These are phyloP conservation scores for Rhabdornis inornatus DNA, from an alignment of 2,113 vertebrate genomes.

Conservation along the genomic window DNA sequence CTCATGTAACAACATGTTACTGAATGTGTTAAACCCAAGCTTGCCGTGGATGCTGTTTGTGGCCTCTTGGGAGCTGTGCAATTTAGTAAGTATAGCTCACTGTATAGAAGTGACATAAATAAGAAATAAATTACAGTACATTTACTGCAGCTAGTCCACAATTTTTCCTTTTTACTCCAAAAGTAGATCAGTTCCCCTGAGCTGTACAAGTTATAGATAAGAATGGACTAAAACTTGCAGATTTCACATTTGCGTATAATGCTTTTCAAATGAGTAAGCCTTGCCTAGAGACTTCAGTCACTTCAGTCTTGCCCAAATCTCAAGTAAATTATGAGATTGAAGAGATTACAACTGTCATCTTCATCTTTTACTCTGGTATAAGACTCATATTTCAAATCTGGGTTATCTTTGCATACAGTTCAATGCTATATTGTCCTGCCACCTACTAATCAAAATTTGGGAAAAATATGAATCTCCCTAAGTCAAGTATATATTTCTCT, in stretches of 20 bases:
- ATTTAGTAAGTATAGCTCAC: background rate
- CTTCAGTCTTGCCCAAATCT: slow-evolving; percentile 46
- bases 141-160: background rate
- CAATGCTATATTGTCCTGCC: slow-evolving; percentile 50
- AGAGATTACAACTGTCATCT: slow-evolving; percentile 64
- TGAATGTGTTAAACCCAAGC: background rate
- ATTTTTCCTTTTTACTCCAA: background rate
- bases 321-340: slow-evolving; percentile 65
- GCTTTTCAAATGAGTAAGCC: slow-evolving; percentile 43
- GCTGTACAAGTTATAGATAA: slow-evolving; percentile 41
- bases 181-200: background rate
- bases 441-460: slow-evolving; percentile 62
- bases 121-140: background rate
- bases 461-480: slow-evolving; percentile 40
- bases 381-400: slow-evolving; percentile 60
- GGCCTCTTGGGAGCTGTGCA: background rate
- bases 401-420: slow-evolving; percentile 51
- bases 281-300: slow-evolving; percentile 41
- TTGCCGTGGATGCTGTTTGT: background rate
- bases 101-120: background rate
- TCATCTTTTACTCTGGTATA: slow-evolving; percentile 43
- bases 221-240: slow-evolving; percentile 25
- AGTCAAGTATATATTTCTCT: slow-evolving; percentile 46
- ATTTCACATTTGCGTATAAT: slow-evolving; percentile 2
- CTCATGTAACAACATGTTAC: background rate